Conservation (phyloP, 2,113 vertebrate genomes). For the Cathartes aura region DNA sequence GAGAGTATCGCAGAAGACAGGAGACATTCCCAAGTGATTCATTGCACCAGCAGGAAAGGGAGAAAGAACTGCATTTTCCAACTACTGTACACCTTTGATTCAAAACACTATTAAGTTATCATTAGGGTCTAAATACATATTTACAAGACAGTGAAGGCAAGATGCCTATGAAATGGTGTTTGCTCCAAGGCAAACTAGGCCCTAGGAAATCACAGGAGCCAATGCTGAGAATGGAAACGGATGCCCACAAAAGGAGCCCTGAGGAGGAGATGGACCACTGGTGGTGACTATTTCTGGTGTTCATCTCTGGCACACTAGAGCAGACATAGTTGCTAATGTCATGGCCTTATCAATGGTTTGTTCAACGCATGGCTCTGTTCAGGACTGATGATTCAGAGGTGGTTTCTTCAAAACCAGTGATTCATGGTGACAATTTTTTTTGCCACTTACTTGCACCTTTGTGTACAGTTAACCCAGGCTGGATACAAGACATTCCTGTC, state of each 20-base stretch:
- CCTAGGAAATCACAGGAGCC: not conserved
- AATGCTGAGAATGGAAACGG: not conserved
- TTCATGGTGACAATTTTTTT: not conserved
- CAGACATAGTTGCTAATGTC: not conserved
- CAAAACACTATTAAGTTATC: not conserved
- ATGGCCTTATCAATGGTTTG: not conserved
- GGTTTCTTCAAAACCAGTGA: not conserved
- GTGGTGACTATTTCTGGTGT: not conserved
- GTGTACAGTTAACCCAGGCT: not conserved
- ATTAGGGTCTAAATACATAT: not conserved
- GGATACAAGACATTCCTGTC: not conserved
- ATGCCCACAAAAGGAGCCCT: too few relatives aligned
- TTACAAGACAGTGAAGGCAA: not conserved
- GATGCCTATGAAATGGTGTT: not conserved
- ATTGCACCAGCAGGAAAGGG: not conserved
- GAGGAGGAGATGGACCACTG: not conserved
- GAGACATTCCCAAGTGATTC: not conserved
- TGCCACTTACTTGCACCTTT: not conserved
- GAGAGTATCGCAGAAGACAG: not conserved
- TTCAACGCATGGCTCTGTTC: not conserved
- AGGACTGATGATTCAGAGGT: not conserved
- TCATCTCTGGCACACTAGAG: too few relatives aligned
- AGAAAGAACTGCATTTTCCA: not conserved
- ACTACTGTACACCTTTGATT: not conserved
- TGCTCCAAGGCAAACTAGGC: not conserved